These are phyloP conservation scores for Emydura subglobosa DNA, from an alignment of 2,113 vertebrate genomes.

Conservation along the genomic window DNA sequence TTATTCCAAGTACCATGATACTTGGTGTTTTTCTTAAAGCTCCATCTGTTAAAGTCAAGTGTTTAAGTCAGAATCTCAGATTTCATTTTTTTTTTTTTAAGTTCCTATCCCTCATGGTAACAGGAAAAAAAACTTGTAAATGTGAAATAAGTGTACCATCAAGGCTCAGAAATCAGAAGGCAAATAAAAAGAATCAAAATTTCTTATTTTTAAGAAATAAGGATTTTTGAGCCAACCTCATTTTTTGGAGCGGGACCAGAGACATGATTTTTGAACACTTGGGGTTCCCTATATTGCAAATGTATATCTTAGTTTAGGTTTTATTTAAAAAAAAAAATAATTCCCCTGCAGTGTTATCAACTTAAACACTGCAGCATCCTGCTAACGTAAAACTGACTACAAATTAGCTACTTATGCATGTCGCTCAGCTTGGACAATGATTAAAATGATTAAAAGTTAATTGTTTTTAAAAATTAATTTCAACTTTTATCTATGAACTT, in stretches of 20 bases:
- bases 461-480: neutral
- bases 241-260: constrained; percentile 63
- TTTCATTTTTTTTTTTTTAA: neutral
- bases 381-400: neutral
- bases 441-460: neutral
- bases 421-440: neutral
- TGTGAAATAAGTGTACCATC: neutral
- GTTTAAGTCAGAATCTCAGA: neutral
- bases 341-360: neutral
- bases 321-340: neutral
- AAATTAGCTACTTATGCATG: neutral
- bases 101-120: neutral
- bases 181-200: constrained; percentile 65
- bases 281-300: constrained; percentile 29
- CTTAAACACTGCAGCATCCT: constrained; percentile 25
- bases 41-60: neutral
- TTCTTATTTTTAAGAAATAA: constrained; percentile 71
- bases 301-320: constrained; percentile 38
- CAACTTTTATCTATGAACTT: neutral
- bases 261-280: constrained; percentile 57
- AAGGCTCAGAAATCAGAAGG: constrained; percentile 64
- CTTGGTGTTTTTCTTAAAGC: neutral
- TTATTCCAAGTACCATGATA: neutral
- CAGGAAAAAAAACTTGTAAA: constrained; percentile 5
- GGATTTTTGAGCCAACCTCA: constrained; percentile 48